These are phyloP conservation scores for Pachyseris speciosa DNA, from an alignment of 64 coral and sea anemone genomes.

Conservation along the genomic window DNA sequence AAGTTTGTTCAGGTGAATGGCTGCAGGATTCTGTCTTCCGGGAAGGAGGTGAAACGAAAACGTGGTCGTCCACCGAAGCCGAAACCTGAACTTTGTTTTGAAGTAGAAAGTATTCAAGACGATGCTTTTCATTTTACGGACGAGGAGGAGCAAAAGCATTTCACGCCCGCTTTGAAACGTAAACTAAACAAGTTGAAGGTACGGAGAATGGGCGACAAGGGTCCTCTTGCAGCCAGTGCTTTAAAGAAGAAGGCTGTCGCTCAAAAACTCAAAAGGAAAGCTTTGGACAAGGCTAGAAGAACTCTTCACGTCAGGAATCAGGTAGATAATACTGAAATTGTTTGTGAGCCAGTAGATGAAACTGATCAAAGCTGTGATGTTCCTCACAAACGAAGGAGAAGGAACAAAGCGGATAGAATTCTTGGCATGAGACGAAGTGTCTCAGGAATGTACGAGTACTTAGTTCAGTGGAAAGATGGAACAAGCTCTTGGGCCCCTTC, in stretches of 20 bases:
- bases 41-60: constrained; percentile 70
- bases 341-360: neutral
- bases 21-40: constrained; percentile 45
- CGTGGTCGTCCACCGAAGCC: constrained; percentile 83
- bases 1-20: constrained; percentile 84
- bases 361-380: constrained; percentile 42
- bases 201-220: constrained; percentile 61
- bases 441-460: constrained; percentile 78
- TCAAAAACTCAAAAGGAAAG: constrained; percentile 82
- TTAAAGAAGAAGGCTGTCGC: constrained; percentile 74
- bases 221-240: constrained; percentile 59
- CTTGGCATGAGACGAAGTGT: constrained; percentile 82
- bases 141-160: constrained; percentile 59
- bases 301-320: constrained; percentile 65
- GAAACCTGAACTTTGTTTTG: constrained; percentile 40
- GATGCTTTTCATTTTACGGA: constrained; percentile 90
- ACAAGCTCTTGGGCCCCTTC: constrained; percentile 88
- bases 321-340: neutral
- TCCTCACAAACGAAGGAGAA: constrained; percentile 62
- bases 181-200: constrained; percentile 77
- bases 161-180: constrained; percentile 18
- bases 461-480: constrained; percentile 98
- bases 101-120: constrained; percentile 6
- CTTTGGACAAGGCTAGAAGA: constrained; percentile 73
- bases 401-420: constrained; percentile 86